phyloP scores from a whole-genome alignment of 37 sponge, comb jelly and placozoan genomes.

The Geodia barretti region DNA sequence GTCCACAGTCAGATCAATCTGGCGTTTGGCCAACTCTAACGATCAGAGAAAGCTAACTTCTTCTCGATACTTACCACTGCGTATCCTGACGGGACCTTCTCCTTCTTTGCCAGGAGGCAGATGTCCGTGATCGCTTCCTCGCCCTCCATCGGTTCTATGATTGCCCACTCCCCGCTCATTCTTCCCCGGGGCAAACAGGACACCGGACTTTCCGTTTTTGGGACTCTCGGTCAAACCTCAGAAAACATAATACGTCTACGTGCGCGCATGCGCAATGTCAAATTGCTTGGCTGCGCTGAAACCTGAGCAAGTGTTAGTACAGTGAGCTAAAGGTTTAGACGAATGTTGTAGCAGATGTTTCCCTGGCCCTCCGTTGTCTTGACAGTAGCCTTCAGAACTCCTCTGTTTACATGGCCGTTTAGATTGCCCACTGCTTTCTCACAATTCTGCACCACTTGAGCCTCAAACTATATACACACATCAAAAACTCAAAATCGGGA shows the following conservation, averaged over 20 bases:
- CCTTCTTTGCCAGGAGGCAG: conserved; percentile 43
- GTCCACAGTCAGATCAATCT: conserved; percentile 42
- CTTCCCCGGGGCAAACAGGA: too few relatives aligned
- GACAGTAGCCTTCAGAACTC: conserved; percentile 31
- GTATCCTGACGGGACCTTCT: conserved; percentile 41
- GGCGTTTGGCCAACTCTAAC: too few relatives aligned
- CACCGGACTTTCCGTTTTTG: too few relatives aligned
- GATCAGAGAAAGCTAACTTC: too few relatives aligned
- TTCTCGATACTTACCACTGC: conserved; percentile 24
- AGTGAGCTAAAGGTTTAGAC: conserved; percentile 32
- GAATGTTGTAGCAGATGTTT: neutral
- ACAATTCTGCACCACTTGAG: neutral
- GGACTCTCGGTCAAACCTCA: too few relatives aligned
- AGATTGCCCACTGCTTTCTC: conserved; percentile 10
- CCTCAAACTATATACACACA: neutral
- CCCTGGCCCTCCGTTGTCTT: conserved; percentile 9
- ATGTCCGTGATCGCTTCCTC: conserved; percentile 39
- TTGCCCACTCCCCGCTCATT: conserved; percentile 41
- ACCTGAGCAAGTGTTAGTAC: too few relatives aligned
- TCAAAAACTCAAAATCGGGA: too few relatives aligned
- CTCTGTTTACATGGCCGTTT: conserved; percentile 15
- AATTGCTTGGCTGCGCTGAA: too few relatives aligned
- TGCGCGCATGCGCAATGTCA: too few relatives aligned
- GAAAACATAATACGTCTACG: too few relatives aligned
- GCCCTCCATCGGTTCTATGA: conserved; percentile 14